A percentile compares a stretch with the other conserved stretches of the same genome.
Conservation (phyloP, 2,113 vertebrate species). For the Melierax canorus region DNA sequence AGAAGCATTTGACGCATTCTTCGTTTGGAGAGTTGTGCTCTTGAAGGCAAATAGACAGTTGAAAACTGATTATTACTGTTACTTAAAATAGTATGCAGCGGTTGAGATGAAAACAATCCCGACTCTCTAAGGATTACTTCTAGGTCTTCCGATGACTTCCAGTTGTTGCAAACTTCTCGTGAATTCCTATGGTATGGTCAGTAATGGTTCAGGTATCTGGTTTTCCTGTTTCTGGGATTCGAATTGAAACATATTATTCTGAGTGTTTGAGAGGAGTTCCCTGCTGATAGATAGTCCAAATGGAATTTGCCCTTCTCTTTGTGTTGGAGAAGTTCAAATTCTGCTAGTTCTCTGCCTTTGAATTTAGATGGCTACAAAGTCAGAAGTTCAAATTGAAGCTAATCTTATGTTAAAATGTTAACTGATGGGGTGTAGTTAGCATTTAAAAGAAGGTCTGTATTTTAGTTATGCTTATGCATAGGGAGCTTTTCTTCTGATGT, state of each 20-base stretch:
- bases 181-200: neutral
- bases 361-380: constrained; percentile 1
- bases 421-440: neutral
- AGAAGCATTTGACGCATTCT: neutral
- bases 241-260: neutral
- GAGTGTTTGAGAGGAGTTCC: neutral
- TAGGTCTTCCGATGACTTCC: neutral
- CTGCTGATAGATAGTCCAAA: neutral
- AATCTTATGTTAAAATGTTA: neutral
- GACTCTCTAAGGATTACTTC: neutral
- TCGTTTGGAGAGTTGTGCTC: neutral
- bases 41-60: neutral
- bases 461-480: neutral
- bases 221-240: neutral
- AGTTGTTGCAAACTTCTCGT: neutral
- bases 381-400: neutral
- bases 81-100: neutral
- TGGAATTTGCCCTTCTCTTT: neutral
- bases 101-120: neutral
- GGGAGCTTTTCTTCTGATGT: neutral
- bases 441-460: neutral
- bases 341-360: constrained; percentile 17
- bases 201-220: neutral
- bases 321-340: constrained; percentile 16
- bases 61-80: neutral